Evolutionary conservation across 1,140 invertebrate species (phyloP).

Genomic region (Lepidostoma basale): DNA sequence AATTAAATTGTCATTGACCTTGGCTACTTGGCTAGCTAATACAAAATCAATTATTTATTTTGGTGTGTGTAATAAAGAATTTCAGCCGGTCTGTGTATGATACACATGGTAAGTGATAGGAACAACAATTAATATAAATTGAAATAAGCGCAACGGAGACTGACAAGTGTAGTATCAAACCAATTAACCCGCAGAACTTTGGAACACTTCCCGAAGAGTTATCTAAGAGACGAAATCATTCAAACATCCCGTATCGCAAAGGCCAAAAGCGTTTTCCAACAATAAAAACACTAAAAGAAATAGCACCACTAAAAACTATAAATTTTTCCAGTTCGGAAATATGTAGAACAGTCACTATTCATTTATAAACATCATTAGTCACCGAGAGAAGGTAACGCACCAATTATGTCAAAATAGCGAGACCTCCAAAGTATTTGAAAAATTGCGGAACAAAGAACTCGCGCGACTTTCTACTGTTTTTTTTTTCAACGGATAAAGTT

Average conservation of each 20-base stretch:
- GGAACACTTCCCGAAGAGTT: background rate
- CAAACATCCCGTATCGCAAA: conserved; percentile 13
- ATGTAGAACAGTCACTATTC: background rate
- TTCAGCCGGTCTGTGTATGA: no score
- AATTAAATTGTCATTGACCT: no score
- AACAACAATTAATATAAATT: background rate
- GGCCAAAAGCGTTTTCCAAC: background rate
- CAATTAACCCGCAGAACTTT: conserved; percentile 14
- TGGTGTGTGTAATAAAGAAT: no score
- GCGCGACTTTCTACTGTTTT: conserved; percentile 21
- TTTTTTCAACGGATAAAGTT: background rate
- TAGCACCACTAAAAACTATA: no score
- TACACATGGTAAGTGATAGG: no score
- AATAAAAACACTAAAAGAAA: conserved; percentile 18
- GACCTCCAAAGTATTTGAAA: background rate
- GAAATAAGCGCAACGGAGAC: conserved; percentile 4
- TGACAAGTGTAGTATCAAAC: background rate
- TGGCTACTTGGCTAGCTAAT: no score
- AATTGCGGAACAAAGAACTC: conserved; percentile 24
- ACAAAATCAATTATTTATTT: no score
- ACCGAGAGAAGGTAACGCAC: conserved; percentile 1
- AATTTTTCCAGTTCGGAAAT: background rate
- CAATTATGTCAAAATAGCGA: background rate
- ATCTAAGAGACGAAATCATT: conserved; percentile 5
- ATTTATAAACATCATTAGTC: background rate